A percentile compares a stretch with the other conserved stretches of the same genome.
These are phyloP conservation scores for Hycleus cichorii DNA, from an alignment of 1,140 invertebrate genomes.

Conservation along the genomic window DNA sequence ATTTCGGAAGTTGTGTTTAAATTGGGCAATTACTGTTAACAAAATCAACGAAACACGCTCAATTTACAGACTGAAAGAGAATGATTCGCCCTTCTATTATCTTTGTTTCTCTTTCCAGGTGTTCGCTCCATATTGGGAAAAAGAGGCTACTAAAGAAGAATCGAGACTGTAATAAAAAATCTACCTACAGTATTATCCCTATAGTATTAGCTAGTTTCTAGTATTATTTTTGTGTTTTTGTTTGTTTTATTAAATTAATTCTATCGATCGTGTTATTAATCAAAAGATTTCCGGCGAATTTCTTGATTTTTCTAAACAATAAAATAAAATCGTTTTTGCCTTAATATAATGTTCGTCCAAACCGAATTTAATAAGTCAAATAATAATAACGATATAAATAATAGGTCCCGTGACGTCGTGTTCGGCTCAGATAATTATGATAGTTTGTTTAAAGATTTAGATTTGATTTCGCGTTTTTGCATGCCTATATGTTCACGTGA, in stretches of 20 bases:
- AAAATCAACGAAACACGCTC: no score
- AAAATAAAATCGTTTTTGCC: slow-evolving; percentile 5
- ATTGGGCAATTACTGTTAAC: no score
- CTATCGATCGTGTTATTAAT: background rate
- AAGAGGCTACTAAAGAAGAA: slow-evolving; percentile 13
- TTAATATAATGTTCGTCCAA: slow-evolving; percentile 34
- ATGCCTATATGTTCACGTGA: slow-evolving; percentile 47
- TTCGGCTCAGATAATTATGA: slow-evolving; percentile 19
- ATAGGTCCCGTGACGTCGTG: slow-evolving; percentile 7
- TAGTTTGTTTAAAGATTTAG: slow-evolving; percentile 41
- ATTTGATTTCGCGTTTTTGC: slow-evolving; percentile 47
- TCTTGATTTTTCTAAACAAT: background rate
- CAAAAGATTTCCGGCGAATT: background rate
- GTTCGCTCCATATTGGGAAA: background rate
- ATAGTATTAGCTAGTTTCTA: slow-evolving; percentile 24
- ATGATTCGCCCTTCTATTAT: background rate
- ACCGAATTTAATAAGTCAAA: slow-evolving; percentile 33
- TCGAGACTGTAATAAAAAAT: background rate
- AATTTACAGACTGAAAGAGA: no score
- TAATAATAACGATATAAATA: slow-evolving; percentile 30
- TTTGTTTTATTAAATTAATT: background rate
- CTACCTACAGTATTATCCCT: slow-evolving; percentile 19
- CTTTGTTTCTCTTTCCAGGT: slow-evolving; percentile 5
- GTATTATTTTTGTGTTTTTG: background rate
- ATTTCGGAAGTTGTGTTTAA: no score